These are phyloP conservation scores for Brassicogethes aeneus DNA, from an alignment of 2,888 invertebrate genomes.

Conservation along the genomic window DNA sequence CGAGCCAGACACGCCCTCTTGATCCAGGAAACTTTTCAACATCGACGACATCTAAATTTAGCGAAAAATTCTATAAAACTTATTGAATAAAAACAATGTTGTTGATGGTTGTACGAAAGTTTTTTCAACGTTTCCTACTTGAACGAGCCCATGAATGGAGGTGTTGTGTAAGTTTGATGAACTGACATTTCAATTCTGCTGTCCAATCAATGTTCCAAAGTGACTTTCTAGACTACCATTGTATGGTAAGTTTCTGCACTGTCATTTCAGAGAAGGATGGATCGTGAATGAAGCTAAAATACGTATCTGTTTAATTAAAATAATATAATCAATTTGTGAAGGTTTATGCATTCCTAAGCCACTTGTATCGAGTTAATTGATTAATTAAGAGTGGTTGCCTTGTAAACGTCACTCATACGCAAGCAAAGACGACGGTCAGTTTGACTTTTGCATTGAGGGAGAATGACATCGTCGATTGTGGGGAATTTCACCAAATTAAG, in stretches of 20 bases:
- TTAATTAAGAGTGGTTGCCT: neutral
- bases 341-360: no score
- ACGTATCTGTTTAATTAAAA: no score
- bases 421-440: constrained; percentile 13
- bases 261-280: no score
- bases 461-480: constrained; percentile 27
- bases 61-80: no score
- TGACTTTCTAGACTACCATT: neutral
- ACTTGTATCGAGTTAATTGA: no score
- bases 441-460: constrained; percentile 29
- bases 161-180: neutral
- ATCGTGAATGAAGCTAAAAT: neutral
- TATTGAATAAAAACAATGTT: no score
- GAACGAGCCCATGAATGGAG: neutral
- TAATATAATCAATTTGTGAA: no score
- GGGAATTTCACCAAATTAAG: constrained; percentile 36
- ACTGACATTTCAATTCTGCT: neutral
- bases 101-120: no score
- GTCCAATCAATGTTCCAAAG: neutral
- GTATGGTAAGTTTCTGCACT: neutral
- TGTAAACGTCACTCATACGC: constrained; percentile 1
- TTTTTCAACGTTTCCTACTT: neutral
- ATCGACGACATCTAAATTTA: neutral
- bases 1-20: neutral
- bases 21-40: neutral